Base-by-base conservation (phyloP, 2,888 invertebrate species). In the Cheilosia scutellata region DNA sequence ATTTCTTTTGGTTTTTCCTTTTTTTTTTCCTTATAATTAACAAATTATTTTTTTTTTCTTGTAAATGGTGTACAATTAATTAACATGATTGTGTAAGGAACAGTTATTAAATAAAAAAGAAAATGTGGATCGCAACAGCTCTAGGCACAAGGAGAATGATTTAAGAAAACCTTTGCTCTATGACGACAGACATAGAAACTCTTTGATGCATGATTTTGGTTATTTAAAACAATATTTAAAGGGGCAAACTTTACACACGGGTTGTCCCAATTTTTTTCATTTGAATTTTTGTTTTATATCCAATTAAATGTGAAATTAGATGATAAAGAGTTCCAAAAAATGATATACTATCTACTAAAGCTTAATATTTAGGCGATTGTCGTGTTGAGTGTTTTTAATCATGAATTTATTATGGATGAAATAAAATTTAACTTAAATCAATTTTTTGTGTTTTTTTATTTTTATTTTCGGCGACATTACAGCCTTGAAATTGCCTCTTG, bases 361-460 rank as follows among this genome's bases (percentile, higher is more conserved):
- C 65, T 84, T 84, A 51, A 71, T 75, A 58, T 58, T 40, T 71
- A 53, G 65, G 53, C 55, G 71, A 60, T 47, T 84, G 70, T 80
- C 70, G 80, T 80, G 80, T 80, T 80, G 80, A 66, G 84, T 80
- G 84, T 84, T 80, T 84, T 66, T 70, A 66, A 84, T 66, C n/a
- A 70, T 62, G 65, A 80, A 65, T 51, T 80, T 76, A 55, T 80
- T 42, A 68, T 62, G 44, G 25, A 68, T 51, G 42, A 80, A 63
- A 80, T 71, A 76, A 75, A 84, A 62, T 27, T 63, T 4, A 53
- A 80, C 33, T 7, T 66, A 71, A 57, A 42, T 16, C 11, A 42
- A 27, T 3, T 11, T 37, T 5, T n/a, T 2, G n/a, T 3, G 60
- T 42, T 0, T 42, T n/a, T 42, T 62, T 29, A 42, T 62, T 25